Base-by-base conservation (phyloP, 2,113 vertebrate species). In the Grammomys surdaster region DNA sequence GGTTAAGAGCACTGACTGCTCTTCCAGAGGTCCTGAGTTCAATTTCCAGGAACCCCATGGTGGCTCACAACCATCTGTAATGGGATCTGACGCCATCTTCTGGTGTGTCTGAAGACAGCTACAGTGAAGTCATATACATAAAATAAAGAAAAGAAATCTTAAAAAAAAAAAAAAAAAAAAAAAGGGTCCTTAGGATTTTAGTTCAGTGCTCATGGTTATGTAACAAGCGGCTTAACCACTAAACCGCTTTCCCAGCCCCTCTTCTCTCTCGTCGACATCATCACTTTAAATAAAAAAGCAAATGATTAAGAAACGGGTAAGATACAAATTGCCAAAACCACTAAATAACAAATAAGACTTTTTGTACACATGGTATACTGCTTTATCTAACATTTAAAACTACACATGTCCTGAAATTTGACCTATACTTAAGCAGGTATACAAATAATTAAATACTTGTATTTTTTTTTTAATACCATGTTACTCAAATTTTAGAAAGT, bases 401-500 rank as follows among this genome's bases (percentile, higher is more conserved):
- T 95, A 73, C 8, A 76, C 9, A 93, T 76, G 31, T 90, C 91
- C 51, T 95, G 46, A 96, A 97, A 93, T 93, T 0, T 95, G 89
- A 94, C 43, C 65, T 85, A 67, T 33, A 82, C 17, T 89, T 58
- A 96, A 46, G 28, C 16, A 94, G 33, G 20, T 67, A 91, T 95
- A 95, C 43, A 84, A 94, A 92, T 95, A 75, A 96, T 9, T 75
- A 87, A 95, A 28, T 3, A 87, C 46, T 20, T 54, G 48, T 33
- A 31, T 58, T 72, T 40, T 78, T 72, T 40, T 77, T 94, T 43
- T 28, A 95, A 90, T 28, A 70, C 0, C 26, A 73, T 40, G 7
- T 89, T 40, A 81, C 78, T 91, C 54, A 60, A 90, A 85, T 88
- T 96, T 96, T 92, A 97, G 84, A 96, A 95, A 94, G 33, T 65